Evolutionary conservation across 1,140 invertebrate genomes (phyloP), one percentile per base, ranked within the genome.

Genomic region (Holotrichia oblita): DNA sequence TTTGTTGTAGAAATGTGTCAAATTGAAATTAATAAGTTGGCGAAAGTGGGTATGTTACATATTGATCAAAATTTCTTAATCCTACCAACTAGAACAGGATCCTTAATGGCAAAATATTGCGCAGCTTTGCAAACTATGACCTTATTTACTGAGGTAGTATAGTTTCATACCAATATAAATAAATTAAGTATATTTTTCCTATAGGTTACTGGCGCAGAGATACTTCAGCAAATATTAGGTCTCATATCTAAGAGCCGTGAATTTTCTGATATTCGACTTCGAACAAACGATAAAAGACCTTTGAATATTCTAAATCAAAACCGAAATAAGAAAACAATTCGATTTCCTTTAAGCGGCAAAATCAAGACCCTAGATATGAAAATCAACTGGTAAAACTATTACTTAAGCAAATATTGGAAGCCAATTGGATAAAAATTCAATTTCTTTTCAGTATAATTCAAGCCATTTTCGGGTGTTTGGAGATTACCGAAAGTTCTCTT

Each of bases 381-480:
- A 88, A 86, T 92, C 17, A 92, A 92, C 82, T 91, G 90, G 91
- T 91, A 87, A 80, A 4, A n/a, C 1, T 9, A 6, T 55, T 55
- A 55, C 27, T 34, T 4, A 55, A 69, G 22, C 8, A 9, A 24
- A 27, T 69, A 27, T 27, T 55, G 20, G 8, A 69, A 27, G 0
- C 24, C 22, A 4, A 27, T 34, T 12, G 2, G 61, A 69, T 20
- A 69, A 27, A 34, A 34, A 34, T 4, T 34, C 0, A 1, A 69
- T 61, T 61, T 81, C 82, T 82, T 88, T 89, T 78, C 85, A 94
- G 93, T 83, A 86, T 95, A 27, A 92, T 95, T 78, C 94, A 96
- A 89, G 92, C 93, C 2, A 86, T 90, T 6, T 87, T 96, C 6
- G 93, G 93, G 9, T 91, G 91, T 83, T 85, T 95, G n/a, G 87